These are phyloP conservation scores for Sarcophaga variegata DNA, from an alignment of 2,888 invertebrate species.

Conservation along the genomic window DNA sequence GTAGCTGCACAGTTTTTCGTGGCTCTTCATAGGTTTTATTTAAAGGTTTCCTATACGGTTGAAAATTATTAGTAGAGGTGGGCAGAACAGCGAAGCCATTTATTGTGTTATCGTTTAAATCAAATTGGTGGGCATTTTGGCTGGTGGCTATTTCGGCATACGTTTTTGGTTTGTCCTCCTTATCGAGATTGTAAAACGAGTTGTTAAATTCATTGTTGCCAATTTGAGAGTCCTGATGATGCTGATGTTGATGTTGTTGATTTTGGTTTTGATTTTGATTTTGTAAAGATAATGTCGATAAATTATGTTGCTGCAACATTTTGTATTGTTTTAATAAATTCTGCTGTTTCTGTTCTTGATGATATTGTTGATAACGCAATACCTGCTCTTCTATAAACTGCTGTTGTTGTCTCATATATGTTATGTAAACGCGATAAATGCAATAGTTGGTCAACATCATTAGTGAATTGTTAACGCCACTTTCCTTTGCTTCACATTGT, in stretches of 20 bases:
- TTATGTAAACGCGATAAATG: constrained; percentile 87
- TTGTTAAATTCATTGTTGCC: constrained; percentile 46
- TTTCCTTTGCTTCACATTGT: neutral
- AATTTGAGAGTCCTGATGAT: constrained; percentile 38
- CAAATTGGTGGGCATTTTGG: constrained; percentile 30
- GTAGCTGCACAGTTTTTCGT: constrained; percentile 75
- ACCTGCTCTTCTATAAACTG: constrained; percentile 80
- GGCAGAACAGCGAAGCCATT: constrained; percentile 47
- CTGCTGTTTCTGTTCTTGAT: constrained; percentile 71
- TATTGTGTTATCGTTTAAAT: constrained; percentile 21
- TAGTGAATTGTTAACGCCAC: constrained; percentile 83
- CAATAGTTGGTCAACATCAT: constrained; percentile 90
- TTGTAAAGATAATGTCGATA: constrained; percentile 69
- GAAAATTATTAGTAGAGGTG: constrained; percentile 69
- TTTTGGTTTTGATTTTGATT: neutral
- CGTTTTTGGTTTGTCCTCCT: constrained; percentile 71
- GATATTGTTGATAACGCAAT: constrained; percentile 74
- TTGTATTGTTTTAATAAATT: constrained; percentile 71
- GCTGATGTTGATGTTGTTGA: neutral
- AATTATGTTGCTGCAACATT: constrained; percentile 69
- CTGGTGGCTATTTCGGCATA: constrained; percentile 77
- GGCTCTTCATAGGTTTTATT: constrained; percentile 53
- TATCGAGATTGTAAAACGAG: constrained; percentile 54
- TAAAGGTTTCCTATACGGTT: constrained; percentile 57
- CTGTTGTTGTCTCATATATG: constrained; percentile 81